These are phyloP conservation scores for Orchesella cincta DNA, from an alignment of 1,140 invertebrate species.

Conservation along the genomic window DNA sequence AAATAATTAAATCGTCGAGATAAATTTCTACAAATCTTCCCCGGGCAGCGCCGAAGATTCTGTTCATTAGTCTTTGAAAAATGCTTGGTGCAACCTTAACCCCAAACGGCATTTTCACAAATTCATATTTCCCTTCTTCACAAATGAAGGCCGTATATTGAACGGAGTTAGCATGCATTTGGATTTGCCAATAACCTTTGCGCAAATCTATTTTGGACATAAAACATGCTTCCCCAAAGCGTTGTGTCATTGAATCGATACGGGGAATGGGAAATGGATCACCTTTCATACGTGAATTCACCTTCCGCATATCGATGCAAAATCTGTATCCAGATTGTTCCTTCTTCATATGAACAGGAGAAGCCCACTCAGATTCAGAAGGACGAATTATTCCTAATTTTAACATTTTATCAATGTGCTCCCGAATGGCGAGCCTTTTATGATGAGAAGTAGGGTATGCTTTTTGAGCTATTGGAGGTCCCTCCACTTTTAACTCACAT, in stretches of 20 bases:
- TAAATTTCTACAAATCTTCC: conserved; percentile 46
- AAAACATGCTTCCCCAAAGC: background rate
- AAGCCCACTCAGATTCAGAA: background rate
- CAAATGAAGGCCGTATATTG: background rate
- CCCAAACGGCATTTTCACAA: conserved; percentile 53
- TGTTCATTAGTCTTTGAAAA: conserved; percentile 51
- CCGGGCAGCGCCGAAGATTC: conserved; percentile 44
- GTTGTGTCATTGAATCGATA: background rate
- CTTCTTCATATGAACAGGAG: background rate
- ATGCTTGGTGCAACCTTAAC: conserved; percentile 49
- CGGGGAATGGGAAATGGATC: background rate
- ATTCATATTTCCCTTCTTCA: background rate
- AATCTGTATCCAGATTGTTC: background rate
- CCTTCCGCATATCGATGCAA: background rate
- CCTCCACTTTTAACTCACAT: background rate
- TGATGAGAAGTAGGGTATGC: background rate
- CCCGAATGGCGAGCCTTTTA: background rate
- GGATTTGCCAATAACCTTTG: background rate
- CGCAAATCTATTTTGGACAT: background rate
- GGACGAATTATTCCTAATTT: conserved; percentile 1
- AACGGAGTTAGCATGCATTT: background rate
- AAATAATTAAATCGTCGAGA: conserved; percentile 52
- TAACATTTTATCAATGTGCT: background rate
- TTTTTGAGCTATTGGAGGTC: background rate
- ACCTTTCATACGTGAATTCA: background rate